Evolutionary conservation across 2,113 vertebrate genomes (phyloP), one percentile per base, ranked within the genome.

Genomic region (Lepus timidus): DNA sequence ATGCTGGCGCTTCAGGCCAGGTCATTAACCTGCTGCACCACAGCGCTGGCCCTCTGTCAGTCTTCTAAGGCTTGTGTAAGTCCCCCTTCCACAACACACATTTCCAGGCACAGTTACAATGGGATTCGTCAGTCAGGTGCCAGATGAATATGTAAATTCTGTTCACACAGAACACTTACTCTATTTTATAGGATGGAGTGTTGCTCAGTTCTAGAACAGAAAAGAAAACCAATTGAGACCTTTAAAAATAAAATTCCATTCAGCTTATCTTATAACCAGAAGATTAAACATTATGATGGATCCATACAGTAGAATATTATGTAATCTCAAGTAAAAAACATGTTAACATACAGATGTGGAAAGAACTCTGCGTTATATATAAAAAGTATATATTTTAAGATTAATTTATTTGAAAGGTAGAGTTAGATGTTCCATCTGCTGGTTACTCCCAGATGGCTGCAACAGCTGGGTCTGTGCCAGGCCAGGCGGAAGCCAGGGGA

Each of bases 271-370:
- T 44, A 44, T 44, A 6, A 44, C 55, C 4, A 1, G 1, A 20
- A 75, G 52, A 11, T 71, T 85, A 85, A 90, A 71, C 55, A 91
- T 85, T 44, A 64, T n/a, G 33, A 79, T 80, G 36, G 25, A n/a
- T 83, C 78, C 13, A 44, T 49, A 65, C 1, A 31, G 55, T 36
- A 14, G 70, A 49, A 52, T 73, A 31, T 33, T 71, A 33, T 55
- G 9, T n/a, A 83, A 39, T 62, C 39, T 87, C 73, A 78, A 58
- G 36, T 90, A 84, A 89, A 89, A 90, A 19, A 31, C 22, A 49
- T 86, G 65, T 85, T 84, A 70, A 88, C 49, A 79, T 79, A 22
- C 5, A 55, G 11, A 52, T 88, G 39, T 75, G 44, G 75, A 67
- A 85, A 85, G 67, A 25, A 44, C 44, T 44, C 44, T 44, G 44